Evolutionary conservation across 2,797 vertebrate genomes (phyloP).

Genomic region (Schizopygopsis malacanthus): DNA sequence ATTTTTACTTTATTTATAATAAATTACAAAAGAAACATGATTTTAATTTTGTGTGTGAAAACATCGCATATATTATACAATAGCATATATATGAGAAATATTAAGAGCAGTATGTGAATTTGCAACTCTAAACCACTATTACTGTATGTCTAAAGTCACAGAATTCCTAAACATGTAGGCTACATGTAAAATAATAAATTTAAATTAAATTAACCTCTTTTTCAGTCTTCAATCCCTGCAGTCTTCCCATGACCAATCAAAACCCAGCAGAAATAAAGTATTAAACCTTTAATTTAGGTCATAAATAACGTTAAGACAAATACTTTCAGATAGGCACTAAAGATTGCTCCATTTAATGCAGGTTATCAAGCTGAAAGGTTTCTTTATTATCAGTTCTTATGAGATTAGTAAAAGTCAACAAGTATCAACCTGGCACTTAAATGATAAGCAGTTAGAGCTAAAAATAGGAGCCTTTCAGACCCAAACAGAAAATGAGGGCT

Average conservation of each 20-base stretch:
- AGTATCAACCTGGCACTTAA: background rate
- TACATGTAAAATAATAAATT: background rate
- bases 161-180: background rate
- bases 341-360: background rate
- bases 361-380: conserved; percentile 16
- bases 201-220: background rate
- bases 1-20: background rate
- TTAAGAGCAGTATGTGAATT: background rate
- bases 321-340: background rate
- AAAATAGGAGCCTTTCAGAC: background rate
- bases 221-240: background rate
- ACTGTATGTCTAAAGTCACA: background rate
- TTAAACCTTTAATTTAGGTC: background rate
- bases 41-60: background rate
- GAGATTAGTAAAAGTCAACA: conserved; percentile 1
- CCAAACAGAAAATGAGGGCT: conserved; percentile 2
- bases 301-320: background rate
- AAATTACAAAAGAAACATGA: background rate
- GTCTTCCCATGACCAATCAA: background rate
- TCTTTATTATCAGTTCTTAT: conserved; percentile 6
- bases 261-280: background rate
- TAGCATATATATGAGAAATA: background rate
- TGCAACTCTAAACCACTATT: background rate
- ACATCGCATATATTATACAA: background rate
- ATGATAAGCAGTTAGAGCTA: background rate